Percentiles rank a stretch among this genome's conserved stretches.
Conservation (phyloP, 1,140 invertebrate species). For the Drosophila melanica region DNA sequence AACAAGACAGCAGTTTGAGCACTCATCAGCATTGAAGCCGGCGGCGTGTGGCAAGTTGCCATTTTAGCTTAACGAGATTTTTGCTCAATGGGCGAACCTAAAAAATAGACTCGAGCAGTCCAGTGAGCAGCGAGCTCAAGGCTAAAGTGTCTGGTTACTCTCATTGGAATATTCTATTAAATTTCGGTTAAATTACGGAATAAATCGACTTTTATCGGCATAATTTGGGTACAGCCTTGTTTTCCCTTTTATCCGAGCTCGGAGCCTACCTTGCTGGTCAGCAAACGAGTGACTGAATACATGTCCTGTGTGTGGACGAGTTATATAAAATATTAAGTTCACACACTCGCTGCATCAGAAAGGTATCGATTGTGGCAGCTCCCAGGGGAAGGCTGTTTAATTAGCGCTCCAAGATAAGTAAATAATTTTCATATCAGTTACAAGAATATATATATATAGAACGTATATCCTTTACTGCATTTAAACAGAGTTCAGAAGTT, state of each 20-base stretch:
- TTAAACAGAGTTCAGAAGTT: background rate
- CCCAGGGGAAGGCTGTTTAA: conserved; percentile 39
- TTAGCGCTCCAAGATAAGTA: conserved; percentile 55
- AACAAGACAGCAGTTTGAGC: conserved; percentile 45
- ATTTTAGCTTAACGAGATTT: conserved; percentile 82
- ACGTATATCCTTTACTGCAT: background rate
- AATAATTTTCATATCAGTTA: conserved; percentile 79
- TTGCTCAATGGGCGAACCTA: conserved; percentile 59
- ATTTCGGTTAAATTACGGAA: conserved; percentile 80
- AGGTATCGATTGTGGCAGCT: conserved; percentile 1
- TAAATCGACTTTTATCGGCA: conserved; percentile 80
- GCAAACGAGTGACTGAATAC: conserved; percentile 1
- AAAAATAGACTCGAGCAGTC: conserved; percentile 40
- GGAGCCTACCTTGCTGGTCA: conserved; percentile 32
- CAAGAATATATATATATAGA: conserved; percentile 5
- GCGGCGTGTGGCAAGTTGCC: conserved; percentile 72
- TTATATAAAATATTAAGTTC: conserved; percentile 43
- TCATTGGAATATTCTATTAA: conserved; percentile 78
- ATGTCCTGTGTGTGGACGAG: background rate
- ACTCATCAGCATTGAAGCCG: conserved; percentile 68
- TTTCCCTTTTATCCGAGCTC: conserved; percentile 57
- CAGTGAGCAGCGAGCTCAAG: background rate
- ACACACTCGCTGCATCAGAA: conserved; percentile 42
- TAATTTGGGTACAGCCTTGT: conserved; percentile 68
- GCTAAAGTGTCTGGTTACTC: conserved; percentile 32